Conservation (phyloP, 2,797 vertebrate species). For the Natrix natrix region DNA sequence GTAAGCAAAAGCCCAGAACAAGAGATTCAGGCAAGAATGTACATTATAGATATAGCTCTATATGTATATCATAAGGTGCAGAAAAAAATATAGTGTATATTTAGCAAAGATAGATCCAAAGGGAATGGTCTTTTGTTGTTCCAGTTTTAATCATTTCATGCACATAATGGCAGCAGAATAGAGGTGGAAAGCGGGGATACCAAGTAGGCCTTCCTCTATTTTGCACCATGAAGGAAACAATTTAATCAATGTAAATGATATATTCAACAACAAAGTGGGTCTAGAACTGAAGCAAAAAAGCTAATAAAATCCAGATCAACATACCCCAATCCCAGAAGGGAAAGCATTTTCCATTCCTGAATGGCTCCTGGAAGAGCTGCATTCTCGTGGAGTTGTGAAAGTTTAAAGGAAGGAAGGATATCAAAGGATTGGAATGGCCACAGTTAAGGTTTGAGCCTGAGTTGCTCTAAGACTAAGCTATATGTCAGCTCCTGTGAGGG, state of each 20-base stretch:
- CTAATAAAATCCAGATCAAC: background rate
- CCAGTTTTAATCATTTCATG: background rate
- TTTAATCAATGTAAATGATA: background rate
- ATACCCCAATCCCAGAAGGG: background rate
- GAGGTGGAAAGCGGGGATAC: background rate
- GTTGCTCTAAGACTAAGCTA: background rate
- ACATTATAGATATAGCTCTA: background rate
- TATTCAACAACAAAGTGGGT: background rate
- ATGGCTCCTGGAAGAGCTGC: background rate
- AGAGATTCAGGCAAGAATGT: background rate
- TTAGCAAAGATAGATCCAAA: background rate
- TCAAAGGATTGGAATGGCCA: background rate
- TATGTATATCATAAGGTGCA: background rate
- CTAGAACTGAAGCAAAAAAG: background rate
- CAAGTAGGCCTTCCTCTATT: background rate
- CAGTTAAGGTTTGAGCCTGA: background rate
- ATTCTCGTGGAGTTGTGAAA: background rate
- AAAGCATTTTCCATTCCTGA: background rate
- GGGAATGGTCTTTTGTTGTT: background rate
- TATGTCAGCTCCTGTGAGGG: background rate
- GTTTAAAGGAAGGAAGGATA: background rate
- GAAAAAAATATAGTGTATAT: background rate
- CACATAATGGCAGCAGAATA: background rate
- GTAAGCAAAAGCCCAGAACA: background rate
- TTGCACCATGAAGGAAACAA: background rate